Base-by-base conservation (phyloP, 2,797 vertebrate genomes). In the Pitangus sulphuratus region DNA sequence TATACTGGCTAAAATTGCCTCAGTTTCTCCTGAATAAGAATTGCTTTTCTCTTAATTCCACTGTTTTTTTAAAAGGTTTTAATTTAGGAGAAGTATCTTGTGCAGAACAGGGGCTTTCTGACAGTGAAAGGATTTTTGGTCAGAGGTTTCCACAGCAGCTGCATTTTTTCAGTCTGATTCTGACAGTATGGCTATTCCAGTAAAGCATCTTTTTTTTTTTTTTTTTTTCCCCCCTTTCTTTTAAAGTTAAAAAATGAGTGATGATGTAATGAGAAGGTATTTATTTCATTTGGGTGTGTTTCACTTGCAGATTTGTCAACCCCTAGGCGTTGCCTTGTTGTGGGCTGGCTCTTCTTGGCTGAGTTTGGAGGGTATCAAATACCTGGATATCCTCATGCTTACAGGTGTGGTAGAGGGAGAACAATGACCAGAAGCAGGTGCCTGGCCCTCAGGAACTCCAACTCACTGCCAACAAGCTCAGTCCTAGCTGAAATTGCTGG, bases 401-500 rank as follows among this genome's bases (percentile, higher is more conserved):
- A 97, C 97, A 98, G 97, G 97, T 97, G 94, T 93, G 92, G 96
- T 95, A 45, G 39, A 76, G 75, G 61, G 93, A 98, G 94, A 98
- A 98, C 98, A 98, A 98, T 98, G 94, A 96, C 98, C 97, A 98
- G 98, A 98, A 98, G 97, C 98, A 98, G 97, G 97, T 98, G 98
- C 95, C 81, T 35, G 81, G 70, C 76, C 78, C 71, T 95, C 97
- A 97, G 98, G 96, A 97, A 96, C 94, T 93, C 25, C 6, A 26
- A 12, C 72, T 89, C 6, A 1, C 83, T 96, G 94, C 97, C 96
- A 97, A 39, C 39, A 28, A 54, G 31, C 75, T 94, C n/a, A 3
- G 47, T 91, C 50, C 93, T 87, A 90, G 68, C 83, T 30, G 56
- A 93, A 95, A 72, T 56, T n/a, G 31, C 58, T 64, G n/a, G n/a